Evolutionary conservation across 2,888 invertebrate species (phyloP).

Genomic region (Allacma fusca): DNA sequence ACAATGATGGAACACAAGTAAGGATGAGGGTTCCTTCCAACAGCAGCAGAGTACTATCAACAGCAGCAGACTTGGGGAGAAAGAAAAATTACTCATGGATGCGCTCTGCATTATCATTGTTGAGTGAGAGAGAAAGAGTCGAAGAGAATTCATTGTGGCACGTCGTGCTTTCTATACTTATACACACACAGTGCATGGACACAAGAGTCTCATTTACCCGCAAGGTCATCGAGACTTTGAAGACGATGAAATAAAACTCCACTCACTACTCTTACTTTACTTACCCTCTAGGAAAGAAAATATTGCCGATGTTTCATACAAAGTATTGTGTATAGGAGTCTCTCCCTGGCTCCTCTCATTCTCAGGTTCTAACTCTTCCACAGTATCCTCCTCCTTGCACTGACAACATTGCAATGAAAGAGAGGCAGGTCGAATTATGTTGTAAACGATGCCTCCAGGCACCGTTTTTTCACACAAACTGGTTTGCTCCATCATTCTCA

Average conservation of each 20-base stretch:
- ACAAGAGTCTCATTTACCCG: constrained; percentile 39
- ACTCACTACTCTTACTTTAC: constrained; percentile 4
- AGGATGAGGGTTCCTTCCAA: not conserved
- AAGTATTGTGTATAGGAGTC: not conserved
- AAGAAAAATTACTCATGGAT: constrained; percentile 22
- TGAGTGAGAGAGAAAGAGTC: not conserved
- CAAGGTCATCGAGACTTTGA: constrained; percentile 46
- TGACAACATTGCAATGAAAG: constrained; percentile 48
- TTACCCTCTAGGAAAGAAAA: constrained; percentile 19
- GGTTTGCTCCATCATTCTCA: constrained; percentile 44
- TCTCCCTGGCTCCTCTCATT: not conserved
- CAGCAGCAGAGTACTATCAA: too few species aligned
- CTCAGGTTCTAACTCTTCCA: constrained; percentile 17
- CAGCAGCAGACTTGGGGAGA: not conserved
- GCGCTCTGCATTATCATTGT: constrained; percentile 5
- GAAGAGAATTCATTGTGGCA: constrained; percentile 6
- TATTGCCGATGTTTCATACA: not conserved
- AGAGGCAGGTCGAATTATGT: constrained; percentile 44
- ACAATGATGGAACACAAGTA: not conserved
- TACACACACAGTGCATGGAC: not conserved
- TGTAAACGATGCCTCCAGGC: constrained; percentile 44
- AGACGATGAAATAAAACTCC: constrained; percentile 23
- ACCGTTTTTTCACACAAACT: constrained; percentile 45
- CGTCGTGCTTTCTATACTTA: constrained; percentile 4
- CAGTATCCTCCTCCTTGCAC: constrained; percentile 20